Base-by-base conservation (phyloP, 2,797 vertebrate species). In the Sarcophilus harrisii region DNA sequence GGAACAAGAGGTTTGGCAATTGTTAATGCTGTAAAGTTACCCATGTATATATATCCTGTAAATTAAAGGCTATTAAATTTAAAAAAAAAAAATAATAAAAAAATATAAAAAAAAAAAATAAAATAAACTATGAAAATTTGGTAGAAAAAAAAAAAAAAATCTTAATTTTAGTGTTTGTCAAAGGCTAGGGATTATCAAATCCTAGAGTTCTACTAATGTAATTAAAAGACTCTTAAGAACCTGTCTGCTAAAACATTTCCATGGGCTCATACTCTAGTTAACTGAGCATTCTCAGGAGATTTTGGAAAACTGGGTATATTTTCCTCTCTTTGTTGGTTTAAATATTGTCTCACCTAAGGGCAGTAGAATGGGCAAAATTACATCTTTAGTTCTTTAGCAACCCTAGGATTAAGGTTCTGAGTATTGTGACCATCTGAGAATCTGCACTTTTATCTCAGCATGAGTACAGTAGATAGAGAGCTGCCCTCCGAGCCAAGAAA, bases 101-200 rank as follows among this genome's bases (percentile, higher is more conserved):
- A n/a, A n/a, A n/a, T n/a, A n/a, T n/a, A n/a, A n/a, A n/a, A n/a
- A n/a, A n/a, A n/a, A n/a, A n/a, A n/a, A n/a, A n/a, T n/a, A n/a
- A n/a, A n/a, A n/a, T n/a, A n/a, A n/a, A n/a, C n/a, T n/a, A n/a
- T n/a, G n/a, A n/a, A n/a, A n/a, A n/a, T n/a, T n/a, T n/a, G n/a
- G n/a, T n/a, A n/a, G n/a, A n/a, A n/a, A n/a, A n/a, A n/a, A n/a
- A n/a, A n/a, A n/a, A 94, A 73, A 97, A 95, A 52, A 49, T 49
- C 49, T 90, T 96, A 96, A 96, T 94, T 94, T 58, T 58, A 92
- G n/a, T 94, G 54, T 94, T 96, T 94, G 62, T 96, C 91, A 94
- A 97, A 96, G 93, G 93, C 38, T 12, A 0, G 58, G 14, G 28
- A 73, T 54, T 94, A 90, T 58, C 93, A 96, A 18, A 45, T 81